These are phyloP conservation scores for Trissoscelio sp. DNA, from an alignment of 2,888 invertebrate species.

Conservation along the genomic window DNA sequence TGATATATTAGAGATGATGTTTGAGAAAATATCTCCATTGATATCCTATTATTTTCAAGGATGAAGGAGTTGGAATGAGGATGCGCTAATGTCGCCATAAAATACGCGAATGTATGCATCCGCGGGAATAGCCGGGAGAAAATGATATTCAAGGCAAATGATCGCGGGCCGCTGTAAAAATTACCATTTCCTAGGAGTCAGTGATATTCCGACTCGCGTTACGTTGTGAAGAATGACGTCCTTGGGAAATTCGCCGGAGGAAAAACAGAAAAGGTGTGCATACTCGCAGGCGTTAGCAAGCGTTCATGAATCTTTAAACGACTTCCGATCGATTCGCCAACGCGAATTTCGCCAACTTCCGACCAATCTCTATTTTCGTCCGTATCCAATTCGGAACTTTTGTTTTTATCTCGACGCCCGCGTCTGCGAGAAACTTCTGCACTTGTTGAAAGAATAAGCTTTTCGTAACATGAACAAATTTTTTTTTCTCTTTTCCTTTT, in stretches of 20 bases:
- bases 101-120: constrained; percentile 49
- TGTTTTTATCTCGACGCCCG: constrained; percentile 47
- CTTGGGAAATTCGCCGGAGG: constrained; percentile 62
- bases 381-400: constrained; percentile 58
- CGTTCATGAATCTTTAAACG: constrained; percentile 68
- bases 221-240: constrained; percentile 63
- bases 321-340: constrained; percentile 67
- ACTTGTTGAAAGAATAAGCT: constrained; percentile 58
- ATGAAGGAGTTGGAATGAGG: constrained; percentile 44
- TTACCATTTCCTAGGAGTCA: constrained; percentile 63
- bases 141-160: constrained; percentile 65
- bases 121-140: constrained; percentile 21
- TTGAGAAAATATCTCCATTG: constrained; percentile 47
- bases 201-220: constrained; percentile 60
- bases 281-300: constrained; percentile 48
- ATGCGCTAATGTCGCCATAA: constrained; percentile 64
- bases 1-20: constrained; percentile 26
- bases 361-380: constrained; percentile 60
- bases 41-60: constrained; percentile 59
- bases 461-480: neutral
- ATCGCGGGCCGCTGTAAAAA: constrained; percentile 56
- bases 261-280: constrained; percentile 55
- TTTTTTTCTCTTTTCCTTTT: neutral
- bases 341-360: constrained; percentile 61
- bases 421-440: constrained; percentile 35